Conservation (phyloP, 2,113 vertebrate genomes). For the Crotalus tigris region DNA sequence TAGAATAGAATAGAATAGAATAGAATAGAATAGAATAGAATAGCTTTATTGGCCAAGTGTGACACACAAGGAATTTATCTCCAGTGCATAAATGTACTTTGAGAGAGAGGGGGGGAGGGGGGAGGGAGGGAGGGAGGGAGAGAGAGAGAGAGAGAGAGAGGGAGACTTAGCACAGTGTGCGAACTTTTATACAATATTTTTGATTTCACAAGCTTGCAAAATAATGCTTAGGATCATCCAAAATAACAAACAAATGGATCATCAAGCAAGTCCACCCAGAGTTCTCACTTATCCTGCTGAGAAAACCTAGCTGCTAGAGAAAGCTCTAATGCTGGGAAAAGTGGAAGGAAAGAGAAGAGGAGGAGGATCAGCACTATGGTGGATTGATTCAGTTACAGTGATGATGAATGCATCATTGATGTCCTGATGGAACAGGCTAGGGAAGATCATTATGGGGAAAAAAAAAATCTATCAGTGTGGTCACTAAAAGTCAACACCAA, state of each 20-base stretch:
- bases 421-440: neutral
- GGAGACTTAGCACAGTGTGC: neutral
- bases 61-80: neutral
- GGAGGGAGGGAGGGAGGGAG: accelerated
- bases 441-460: neutral
- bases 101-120: accelerated
- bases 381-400: neutral
- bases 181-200: neutral
- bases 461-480: neutral
- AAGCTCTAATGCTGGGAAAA: neutral
- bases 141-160: no score
- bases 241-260: neutral
- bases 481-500: neutral
- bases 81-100: neutral
- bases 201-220: neutral
- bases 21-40: neutral
- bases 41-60: neutral
- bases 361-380: neutral
- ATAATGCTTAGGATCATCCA: neutral
- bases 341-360: neutral
- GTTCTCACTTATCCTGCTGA: neutral
- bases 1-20: no score
- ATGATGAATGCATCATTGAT: neutral
- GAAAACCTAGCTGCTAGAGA: neutral
- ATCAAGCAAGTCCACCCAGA: neutral